phyloP scores from a whole-genome alignment of 2,797 vertebrate species.

The Salmo trutta region DNA sequence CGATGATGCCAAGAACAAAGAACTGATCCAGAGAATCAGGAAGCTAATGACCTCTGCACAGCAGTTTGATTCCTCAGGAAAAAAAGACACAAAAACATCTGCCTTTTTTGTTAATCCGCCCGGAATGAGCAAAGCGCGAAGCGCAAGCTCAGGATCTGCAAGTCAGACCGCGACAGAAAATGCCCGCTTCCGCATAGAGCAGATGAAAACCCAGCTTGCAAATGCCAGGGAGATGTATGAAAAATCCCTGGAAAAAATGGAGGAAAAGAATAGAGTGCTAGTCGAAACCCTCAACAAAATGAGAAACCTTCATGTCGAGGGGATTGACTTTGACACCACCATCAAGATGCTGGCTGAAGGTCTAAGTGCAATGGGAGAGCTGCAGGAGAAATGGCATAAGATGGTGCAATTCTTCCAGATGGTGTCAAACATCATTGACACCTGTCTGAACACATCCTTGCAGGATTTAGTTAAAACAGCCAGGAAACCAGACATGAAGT shows the following conservation, averaged over 20 bases:
- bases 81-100: constrained; percentile 20
- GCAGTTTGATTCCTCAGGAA: constrained; percentile 37
- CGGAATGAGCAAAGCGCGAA: constrained; percentile 25
- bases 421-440: constrained; percentile 51
- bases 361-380: constrained; percentile 40
- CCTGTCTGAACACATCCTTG: constrained; percentile 36
- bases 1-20: background rate
- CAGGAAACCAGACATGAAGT: background rate
- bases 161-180: constrained; percentile 2
- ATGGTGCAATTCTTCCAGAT: constrained; percentile 62
- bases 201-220: constrained; percentile 33
- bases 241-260: constrained; percentile 33
- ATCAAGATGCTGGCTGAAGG: constrained; percentile 46
- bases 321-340: constrained; percentile 48
- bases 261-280: constrained; percentile 47
- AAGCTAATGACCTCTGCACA: constrained; percentile 5
- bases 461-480: constrained; percentile 35
- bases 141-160: background rate
- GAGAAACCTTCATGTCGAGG: constrained; percentile 42
- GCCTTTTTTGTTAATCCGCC: constrained; percentile 32
- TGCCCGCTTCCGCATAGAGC: constrained; percentile 33
- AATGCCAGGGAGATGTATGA: constrained; percentile 31
- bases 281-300: constrained; percentile 39
- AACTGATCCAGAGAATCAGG: constrained; percentile 5
- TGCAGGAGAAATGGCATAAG: constrained; percentile 57